Evolutionary conservation across 1,140 invertebrate species (phyloP), one percentile per base, ranked within the genome.

Genomic region (Penaeus japonicus): DNA sequence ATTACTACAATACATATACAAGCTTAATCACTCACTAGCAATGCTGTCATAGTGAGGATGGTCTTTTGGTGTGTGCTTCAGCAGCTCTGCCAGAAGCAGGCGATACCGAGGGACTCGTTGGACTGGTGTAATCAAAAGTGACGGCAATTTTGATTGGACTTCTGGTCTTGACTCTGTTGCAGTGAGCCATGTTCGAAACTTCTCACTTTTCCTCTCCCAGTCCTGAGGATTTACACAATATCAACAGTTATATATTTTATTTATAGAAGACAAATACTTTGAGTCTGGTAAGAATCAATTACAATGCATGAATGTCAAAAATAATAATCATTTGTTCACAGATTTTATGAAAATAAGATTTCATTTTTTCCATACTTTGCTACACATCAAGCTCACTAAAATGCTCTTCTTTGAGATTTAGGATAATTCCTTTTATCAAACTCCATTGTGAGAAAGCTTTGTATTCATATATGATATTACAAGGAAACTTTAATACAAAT

Each of bases 31-130:
- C 89, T 59, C 85, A 90, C 89, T 83, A 17, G 77, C 89, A 39
- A 90, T 84, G 32, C 39, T 91, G 80, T 93, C 91, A 91, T 94
- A 95, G 90, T 96, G 95, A 90, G 93, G 92, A 90, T 96, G 94
- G 47, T 93, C 93, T 35, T 92, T 92, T 55, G 93, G 92, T 0
- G 95, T 96, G 87, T 95, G 94, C 83, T 94, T 93, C 62, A 96
- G 91, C 0, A 96, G 93, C 92, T 96, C 95, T 91, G 95, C 94
- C 22, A 96, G 92, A 12, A 96, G 92, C 53, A 96, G 92, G 90
- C 95, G 94, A 92, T 96, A 96, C 89, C 96, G 93, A 22, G 96
- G 96, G 82, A 96, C 93, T 90, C 96, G 93, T 92, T 96, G 96
- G 90, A 96, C 95, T 54, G 96, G 96, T 57, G 95, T 94, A 90